Percentiles rank a stretch among this genome's conserved stretches.
phyloP scores from a whole-genome alignment of 2,797 vertebrate species.

The Anguilla pacifica region DNA sequence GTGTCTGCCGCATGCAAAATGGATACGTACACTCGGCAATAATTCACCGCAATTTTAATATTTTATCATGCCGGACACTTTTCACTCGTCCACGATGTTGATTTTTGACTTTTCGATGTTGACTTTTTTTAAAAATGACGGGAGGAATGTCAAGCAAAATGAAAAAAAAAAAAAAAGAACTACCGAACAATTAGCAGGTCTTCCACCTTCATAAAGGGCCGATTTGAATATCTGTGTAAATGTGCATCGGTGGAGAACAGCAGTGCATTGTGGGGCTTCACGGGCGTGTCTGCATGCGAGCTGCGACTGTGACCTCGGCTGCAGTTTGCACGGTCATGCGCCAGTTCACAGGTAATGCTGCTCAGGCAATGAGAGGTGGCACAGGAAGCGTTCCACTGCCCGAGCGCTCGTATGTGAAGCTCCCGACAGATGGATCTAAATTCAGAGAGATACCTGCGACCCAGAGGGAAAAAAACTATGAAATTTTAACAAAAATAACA shows the following conservation, averaged over 20 bases:
- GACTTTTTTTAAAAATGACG: not conserved
- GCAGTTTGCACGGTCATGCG: constrained; percentile 6
- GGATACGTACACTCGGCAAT: not conserved
- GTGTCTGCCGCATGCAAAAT: not conserved
- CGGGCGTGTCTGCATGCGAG: not conserved
- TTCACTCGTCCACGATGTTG: not conserved
- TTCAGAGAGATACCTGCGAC: not conserved
- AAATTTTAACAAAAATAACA: no score
- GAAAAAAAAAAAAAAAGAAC: not conserved
- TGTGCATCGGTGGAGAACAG: not conserved
- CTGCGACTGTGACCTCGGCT: not conserved
- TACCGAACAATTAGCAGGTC: not conserved
- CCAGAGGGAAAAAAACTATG: not conserved
- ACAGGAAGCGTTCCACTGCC: not conserved
- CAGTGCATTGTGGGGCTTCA: not conserved
- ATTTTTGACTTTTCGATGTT: not conserved
- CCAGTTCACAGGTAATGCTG: not conserved
- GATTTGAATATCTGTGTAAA: not conserved
- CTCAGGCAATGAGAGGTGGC: not conserved
- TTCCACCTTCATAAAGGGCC: not conserved
- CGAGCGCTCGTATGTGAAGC: not conserved
- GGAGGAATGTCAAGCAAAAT: not conserved
- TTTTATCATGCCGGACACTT: not conserved
- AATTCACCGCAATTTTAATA: not conserved
- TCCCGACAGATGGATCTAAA: not conserved